Conservation (phyloP, 2,888 invertebrate species). For the Noctuana brunneofusca region DNA sequence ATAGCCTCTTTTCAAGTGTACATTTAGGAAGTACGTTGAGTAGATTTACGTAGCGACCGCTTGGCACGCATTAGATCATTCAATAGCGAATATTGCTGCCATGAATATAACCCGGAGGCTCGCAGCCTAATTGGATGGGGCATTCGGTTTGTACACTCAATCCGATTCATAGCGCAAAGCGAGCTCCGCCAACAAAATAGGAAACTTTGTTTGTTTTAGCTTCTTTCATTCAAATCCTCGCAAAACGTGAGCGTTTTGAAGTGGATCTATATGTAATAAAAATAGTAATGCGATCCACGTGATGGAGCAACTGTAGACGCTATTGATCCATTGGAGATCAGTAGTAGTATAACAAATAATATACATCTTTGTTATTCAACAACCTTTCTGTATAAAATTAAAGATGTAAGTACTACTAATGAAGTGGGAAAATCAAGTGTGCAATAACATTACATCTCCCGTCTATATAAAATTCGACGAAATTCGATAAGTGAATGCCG, state of each 20-base stretch:
- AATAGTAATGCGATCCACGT: too few species aligned
- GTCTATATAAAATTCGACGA: too few species aligned
- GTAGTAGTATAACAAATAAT: too few species aligned
- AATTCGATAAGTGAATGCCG: too few species aligned
- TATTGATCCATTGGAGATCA: too few species aligned
- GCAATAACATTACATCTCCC: too few species aligned
- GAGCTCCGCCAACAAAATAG: constrained; percentile 12
- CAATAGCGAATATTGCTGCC: constrained; percentile 55
- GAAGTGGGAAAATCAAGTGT: too few species aligned
- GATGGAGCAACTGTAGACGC: too few species aligned
- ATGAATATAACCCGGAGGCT: constrained; percentile 12
- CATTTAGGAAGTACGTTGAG: constrained; percentile 26
- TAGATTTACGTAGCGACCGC: constrained; percentile 37
- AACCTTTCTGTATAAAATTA: too few species aligned
- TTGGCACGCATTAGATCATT: constrained; percentile 49
- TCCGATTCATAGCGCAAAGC: constrained; percentile 11
- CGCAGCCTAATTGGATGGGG: constrained; percentile 26
- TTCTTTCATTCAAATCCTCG: neutral
- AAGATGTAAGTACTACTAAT: too few species aligned
- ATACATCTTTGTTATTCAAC: too few species aligned
- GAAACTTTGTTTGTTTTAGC: neutral
- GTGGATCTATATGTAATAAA: too few species aligned
- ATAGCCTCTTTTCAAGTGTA: neutral
- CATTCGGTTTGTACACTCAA: constrained; percentile 12
- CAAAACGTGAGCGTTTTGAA: neutral